Percentiles rank a stretch among this genome's conserved stretches.
Evolutionary conservation across 1,140 invertebrate genomes (phyloP).

Genomic region (Leptestheria dahalacensis): DNA sequence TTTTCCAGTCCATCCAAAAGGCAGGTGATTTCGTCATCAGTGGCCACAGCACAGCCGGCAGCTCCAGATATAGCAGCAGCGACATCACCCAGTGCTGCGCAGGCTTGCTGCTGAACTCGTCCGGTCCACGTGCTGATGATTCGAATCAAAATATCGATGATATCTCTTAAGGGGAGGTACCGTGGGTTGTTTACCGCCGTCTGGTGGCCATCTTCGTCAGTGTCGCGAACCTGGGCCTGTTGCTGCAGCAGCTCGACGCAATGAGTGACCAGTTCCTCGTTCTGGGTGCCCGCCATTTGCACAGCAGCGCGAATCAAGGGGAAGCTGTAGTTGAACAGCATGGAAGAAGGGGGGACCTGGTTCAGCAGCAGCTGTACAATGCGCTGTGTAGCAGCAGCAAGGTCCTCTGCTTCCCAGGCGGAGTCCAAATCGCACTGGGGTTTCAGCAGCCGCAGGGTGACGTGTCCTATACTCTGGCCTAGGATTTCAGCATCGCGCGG

Average conservation of each 20-base stretch:
- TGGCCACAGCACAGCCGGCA: constrained; percentile 41
- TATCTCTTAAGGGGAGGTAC: constrained; percentile 59
- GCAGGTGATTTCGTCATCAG: constrained; percentile 52
- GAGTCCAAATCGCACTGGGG: constrained; percentile 61
- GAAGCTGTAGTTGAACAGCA: constrained; percentile 69
- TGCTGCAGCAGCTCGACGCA: constrained; percentile 18
- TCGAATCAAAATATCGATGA: constrained; percentile 63
- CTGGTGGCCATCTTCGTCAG: constrained; percentile 10
- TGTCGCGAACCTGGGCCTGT: constrained; percentile 12
- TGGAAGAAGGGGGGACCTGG: constrained; percentile 38
- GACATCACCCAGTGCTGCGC: constrained; percentile 57
- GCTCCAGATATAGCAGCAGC: constrained; percentile 48
- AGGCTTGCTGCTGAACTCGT: constrained; percentile 56
- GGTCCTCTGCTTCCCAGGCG: constrained; percentile 58
- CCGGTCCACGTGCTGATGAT: constrained; percentile 50
- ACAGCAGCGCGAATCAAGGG: constrained; percentile 53
- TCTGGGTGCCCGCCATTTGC: constrained; percentile 20
- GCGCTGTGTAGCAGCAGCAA: constrained; percentile 39
- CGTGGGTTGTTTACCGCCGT: constrained; percentile 47
- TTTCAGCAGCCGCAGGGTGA: constrained; percentile 50
- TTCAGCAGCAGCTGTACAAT: constrained; percentile 45
- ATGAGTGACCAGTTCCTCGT: constrained; percentile 19
- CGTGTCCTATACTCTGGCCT: constrained; percentile 44
- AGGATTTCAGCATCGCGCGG: constrained; percentile 18
- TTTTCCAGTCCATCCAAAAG: constrained; percentile 61